Percentiles rank a stretch among this genome's conserved stretches.
phyloP scores from a whole-genome alignment of 2,888 invertebrate species.

The Serrognathus titanus region DNA sequence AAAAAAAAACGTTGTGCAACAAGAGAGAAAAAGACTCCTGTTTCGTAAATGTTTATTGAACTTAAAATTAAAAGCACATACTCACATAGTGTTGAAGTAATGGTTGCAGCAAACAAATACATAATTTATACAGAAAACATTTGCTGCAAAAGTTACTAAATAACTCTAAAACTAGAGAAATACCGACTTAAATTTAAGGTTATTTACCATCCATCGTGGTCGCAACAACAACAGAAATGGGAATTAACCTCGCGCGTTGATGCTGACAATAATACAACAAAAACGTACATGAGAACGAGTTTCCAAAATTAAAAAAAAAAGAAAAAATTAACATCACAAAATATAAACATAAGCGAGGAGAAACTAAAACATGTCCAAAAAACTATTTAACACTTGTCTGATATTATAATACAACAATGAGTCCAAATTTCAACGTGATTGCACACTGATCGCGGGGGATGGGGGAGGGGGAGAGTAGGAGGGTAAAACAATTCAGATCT shows the following conservation, averaged over 20 bases:
- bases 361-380: not conserved
- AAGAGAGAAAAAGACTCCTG: too few relatives aligned
- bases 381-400: too few relatives aligned
- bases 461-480: not conserved
- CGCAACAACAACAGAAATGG: conserved; percentile 1
- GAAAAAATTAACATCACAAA: not conserved
- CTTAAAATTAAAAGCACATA: conserved; percentile 28
- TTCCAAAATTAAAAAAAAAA: not conserved
- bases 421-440: too few relatives aligned
- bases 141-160: conserved; percentile 14
- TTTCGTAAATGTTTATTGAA: conserved; percentile 15
- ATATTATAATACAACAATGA: too few relatives aligned
- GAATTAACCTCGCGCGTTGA: conserved; percentile 2
- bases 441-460: not conserved
- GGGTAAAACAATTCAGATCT: not conserved
- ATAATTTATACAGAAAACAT: conserved; percentile 7
- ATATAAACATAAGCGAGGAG: not conserved
- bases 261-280: conserved; percentile 1
- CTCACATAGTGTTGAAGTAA: conserved; percentile 23
- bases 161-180: conserved; percentile 13
- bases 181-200: conserved; percentile 10
- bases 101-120: conserved; percentile 16
- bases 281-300: not conserved
- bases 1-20: too few relatives aligned
- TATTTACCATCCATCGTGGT: conserved; percentile 6